Evolutionary conservation across 2,113 vertebrate species (phyloP).

Genomic region (Catharus fuscescens): DNA sequence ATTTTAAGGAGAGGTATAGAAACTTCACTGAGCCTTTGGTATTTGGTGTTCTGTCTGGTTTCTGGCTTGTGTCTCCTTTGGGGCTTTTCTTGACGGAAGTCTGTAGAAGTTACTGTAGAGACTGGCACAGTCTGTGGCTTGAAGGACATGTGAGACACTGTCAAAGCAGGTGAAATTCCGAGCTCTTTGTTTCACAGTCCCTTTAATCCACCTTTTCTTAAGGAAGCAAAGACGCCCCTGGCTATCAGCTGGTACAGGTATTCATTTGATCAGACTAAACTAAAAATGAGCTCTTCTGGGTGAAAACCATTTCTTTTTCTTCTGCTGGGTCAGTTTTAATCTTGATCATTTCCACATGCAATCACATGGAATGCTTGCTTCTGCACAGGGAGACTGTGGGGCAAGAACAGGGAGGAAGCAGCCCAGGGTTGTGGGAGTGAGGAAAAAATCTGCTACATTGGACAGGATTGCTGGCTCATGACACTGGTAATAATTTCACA

Average conservation of each 20-base stretch:
- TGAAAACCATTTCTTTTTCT: background rate
- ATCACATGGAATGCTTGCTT: background rate
- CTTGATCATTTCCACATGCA: background rate
- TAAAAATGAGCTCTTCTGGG: background rate
- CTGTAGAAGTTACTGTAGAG: background rate
- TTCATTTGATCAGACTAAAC: background rate
- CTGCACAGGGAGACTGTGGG: background rate
- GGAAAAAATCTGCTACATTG: background rate
- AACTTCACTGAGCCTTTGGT: background rate
- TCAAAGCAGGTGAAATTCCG: background rate
- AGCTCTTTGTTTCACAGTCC: background rate
- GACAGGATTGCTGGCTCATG: conserved; percentile 4
- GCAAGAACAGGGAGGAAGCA: background rate
- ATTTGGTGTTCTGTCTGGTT: background rate
- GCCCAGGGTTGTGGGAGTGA: conserved; percentile 5
- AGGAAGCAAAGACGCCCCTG: background rate
- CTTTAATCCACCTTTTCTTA: background rate
- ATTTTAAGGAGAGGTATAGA: background rate
- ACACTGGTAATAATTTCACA: background rate
- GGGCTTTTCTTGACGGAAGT: background rate
- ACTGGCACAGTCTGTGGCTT: background rate
- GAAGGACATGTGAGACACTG: background rate
- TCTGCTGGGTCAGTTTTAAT: conserved; percentile 15
- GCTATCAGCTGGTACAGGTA: background rate
- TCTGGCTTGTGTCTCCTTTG: background rate